Evolutionary conservation across 1,140 invertebrate species (phyloP).

Genomic region (Artemia franciscana): DNA sequence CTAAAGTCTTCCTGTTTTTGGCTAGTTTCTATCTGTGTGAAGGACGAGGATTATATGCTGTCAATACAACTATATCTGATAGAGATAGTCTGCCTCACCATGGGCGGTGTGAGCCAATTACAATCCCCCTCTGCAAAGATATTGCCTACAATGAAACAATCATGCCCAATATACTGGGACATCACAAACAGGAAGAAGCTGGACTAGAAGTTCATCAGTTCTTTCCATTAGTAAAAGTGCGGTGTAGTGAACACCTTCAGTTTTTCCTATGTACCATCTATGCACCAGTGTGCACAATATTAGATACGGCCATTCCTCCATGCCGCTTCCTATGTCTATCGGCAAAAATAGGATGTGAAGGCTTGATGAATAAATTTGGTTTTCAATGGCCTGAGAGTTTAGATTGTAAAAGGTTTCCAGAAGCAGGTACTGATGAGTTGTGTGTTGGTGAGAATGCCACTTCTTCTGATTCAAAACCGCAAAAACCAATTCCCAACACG

Average conservation of each 20-base stretch:
- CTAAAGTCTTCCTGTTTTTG: too few species aligned
- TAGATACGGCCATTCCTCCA: constrained; percentile 70
- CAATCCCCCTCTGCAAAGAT: constrained; percentile 70
- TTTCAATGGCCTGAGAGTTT: constrained; percentile 82
- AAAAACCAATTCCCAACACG: not conserved
- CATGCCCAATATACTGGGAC: constrained; percentile 80
- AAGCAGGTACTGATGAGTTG: constrained; percentile 33
- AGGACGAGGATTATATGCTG: not conserved
- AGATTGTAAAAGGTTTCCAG: constrained; percentile 73
- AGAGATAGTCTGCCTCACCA: constrained; percentile 37
- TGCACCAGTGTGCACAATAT: constrained; percentile 80
- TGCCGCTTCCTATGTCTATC: constrained; percentile 74
- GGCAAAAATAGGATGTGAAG: constrained; percentile 64
- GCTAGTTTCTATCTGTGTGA: too few species aligned
- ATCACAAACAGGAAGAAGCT: constrained; percentile 84
- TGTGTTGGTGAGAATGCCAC: constrained; percentile 71
- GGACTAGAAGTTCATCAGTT: constrained; percentile 80
- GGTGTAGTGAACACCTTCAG: constrained; percentile 77
- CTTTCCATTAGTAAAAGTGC: constrained; percentile 80
- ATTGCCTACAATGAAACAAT: constrained; percentile 87
- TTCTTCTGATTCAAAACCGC: not conserved
- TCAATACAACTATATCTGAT: constrained; percentile 11
- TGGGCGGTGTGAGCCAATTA: constrained; percentile 73
- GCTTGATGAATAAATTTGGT: constrained; percentile 73
- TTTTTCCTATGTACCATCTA: constrained; percentile 92